phyloP scores from a whole-genome alignment of 2,113 vertebrate species.

The Lipophrys pholis region DNA sequence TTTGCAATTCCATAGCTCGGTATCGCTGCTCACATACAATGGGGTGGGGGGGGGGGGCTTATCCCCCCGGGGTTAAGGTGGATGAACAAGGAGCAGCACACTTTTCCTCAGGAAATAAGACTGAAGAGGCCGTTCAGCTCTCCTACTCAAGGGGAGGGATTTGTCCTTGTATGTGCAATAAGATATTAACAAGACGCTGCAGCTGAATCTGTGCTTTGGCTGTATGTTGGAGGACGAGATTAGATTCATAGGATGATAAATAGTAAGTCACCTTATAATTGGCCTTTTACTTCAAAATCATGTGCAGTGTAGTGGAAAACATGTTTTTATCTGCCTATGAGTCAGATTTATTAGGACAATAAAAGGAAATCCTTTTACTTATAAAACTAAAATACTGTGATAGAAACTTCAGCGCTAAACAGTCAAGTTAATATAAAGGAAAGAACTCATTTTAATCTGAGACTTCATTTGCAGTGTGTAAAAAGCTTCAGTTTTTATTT shows the following conservation, averaged over 20 bases:
- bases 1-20: constrained; percentile 61
- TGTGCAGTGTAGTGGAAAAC: neutral
- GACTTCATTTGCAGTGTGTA: too few relatives aligned
- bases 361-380: neutral
- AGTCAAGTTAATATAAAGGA: too few relatives aligned
- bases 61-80: constrained; percentile 12
- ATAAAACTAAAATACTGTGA: neutral
- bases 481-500: too few relatives aligned
- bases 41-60: constrained; percentile 4
- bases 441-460: too few relatives aligned
- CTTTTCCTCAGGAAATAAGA: constrained; percentile 47
- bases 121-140: constrained; percentile 27
- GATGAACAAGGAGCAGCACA: constrained; percentile 10
- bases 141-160: constrained; percentile 41
- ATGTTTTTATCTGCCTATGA: neutral
- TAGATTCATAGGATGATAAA: constrained; percentile 21
- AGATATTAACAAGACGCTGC: constrained; percentile 45
- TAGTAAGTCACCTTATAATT: neutral
- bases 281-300: constrained; percentile 1
- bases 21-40: constrained; percentile 27
- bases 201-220: constrained; percentile 21
- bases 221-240: constrained; percentile 31
- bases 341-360: neutral
- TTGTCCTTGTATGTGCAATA: constrained; percentile 33
- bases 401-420: neutral